Percentiles rank a stretch among this genome's conserved stretches.
Evolutionary conservation across 2,888 invertebrate species (phyloP).

Genomic region (Alloscopus bannaensis): DNA sequence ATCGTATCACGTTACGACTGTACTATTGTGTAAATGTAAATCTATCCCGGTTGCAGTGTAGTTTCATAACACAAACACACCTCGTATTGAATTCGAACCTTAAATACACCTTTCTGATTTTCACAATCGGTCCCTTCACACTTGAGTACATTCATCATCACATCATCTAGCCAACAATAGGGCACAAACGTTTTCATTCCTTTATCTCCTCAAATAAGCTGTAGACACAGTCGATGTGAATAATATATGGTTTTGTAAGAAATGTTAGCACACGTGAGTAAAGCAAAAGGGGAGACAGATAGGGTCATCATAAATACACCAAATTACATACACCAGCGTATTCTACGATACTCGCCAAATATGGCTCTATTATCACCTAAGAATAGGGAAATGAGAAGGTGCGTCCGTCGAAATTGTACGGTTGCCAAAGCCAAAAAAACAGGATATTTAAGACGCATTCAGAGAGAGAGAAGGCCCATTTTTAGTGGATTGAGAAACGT

Average conservation of each 20-base stretch:
- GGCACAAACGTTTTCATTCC: slow-evolving; percentile 11
- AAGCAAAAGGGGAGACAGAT: too few species aligned
- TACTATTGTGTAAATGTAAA: too few species aligned
- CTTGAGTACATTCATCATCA: slow-evolving; percentile 29
- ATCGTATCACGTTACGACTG: too few species aligned
- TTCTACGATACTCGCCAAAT: background rate
- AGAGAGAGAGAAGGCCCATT: background rate
- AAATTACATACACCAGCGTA: background rate
- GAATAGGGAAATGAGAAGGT: background rate
- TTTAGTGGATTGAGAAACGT: slow-evolving; percentile 11
- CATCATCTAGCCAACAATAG: slow-evolving; percentile 14
- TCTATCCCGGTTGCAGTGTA: too few species aligned
- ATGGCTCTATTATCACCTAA: background rate
- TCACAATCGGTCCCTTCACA: slow-evolving; percentile 19
- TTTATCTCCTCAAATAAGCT: slow-evolving; percentile 21
- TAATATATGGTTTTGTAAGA: too few species aligned
- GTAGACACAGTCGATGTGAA: too few species aligned
- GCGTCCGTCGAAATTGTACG: too few species aligned
- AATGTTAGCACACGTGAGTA: slow-evolving; percentile 10
- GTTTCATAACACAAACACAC: too few species aligned
- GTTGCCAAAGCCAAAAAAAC: too few species aligned
- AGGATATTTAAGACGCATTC: slow-evolving; percentile 9
- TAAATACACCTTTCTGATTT: background rate
- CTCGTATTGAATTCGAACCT: too few species aligned
- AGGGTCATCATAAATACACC: slow-evolving; percentile 4